phyloP scores from a whole-genome alignment of 1,140 invertebrate species.

The Uloborus diversus region DNA sequence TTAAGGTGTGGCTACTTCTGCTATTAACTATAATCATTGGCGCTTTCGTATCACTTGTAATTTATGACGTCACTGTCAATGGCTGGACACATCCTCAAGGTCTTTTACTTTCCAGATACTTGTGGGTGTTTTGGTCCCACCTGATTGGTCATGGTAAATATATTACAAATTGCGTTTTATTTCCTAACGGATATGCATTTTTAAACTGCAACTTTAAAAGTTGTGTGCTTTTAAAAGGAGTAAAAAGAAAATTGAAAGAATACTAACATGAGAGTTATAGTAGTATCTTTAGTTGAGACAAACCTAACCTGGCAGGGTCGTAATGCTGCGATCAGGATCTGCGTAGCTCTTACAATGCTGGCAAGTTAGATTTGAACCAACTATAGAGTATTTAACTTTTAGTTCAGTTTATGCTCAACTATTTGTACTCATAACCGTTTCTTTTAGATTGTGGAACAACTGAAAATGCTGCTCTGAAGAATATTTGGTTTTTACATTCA shows the following conservation, averaged over 20 bases:
- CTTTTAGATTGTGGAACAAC: slow-evolving; percentile 6
- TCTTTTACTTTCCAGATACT: slow-evolving; percentile 1
- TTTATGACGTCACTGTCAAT: slow-evolving; percentile 15
- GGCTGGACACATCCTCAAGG: not conserved
- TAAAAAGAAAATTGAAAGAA: no score
- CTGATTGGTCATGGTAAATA: slow-evolving; percentile 27
- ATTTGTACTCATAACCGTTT: no score
- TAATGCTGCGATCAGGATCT: no score
- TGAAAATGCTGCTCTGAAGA: not conserved
- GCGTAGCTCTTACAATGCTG: no score
- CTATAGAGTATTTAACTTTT: no score
- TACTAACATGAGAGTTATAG: no score
- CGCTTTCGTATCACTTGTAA: not conserved
- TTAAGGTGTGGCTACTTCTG: slow-evolving; percentile 8
- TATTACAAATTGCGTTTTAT: not conserved
- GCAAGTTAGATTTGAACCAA: no score
- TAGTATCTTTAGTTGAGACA: no score
- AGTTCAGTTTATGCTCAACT: no score
- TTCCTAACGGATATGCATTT: not conserved
- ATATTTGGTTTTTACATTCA: slow-evolving; percentile 9
- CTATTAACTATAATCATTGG: not conserved
- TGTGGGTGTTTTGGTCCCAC: slow-evolving; percentile 24
- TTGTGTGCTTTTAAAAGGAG: no score
- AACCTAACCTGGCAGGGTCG: no score
- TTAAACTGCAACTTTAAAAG: no score